A percentile compares a stretch with the other conserved stretches of the same genome.
Evolutionary conservation across 2,113 vertebrate species (phyloP).

Genomic region (Isichthys henryi): DNA sequence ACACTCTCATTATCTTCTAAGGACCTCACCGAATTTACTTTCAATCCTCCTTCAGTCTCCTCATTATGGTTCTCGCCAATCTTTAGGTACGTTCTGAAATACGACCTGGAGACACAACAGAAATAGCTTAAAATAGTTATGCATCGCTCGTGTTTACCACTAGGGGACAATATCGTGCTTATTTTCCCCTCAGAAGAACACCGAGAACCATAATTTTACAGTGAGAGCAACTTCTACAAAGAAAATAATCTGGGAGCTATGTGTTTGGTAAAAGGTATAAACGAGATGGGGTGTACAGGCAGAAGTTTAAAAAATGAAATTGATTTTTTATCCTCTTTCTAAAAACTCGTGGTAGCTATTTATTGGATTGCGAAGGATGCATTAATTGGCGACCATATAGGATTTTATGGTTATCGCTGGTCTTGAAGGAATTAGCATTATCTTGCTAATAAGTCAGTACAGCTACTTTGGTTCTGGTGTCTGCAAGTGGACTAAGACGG

Average conservation of each 20-base stretch:
- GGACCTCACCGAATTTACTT: conserved; percentile 37
- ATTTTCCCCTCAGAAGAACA: not conserved
- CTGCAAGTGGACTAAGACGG: not conserved
- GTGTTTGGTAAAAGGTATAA: not conserved
- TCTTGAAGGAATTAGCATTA: conserved; percentile 49
- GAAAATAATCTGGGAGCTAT: not conserved
- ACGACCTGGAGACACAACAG: conserved; percentile 43
- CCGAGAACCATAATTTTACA: no score
- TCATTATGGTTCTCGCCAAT: conserved; percentile 64
- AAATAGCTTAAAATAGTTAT: conserved; percentile 1
- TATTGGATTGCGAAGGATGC: not conserved
- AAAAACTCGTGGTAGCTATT: not conserved
- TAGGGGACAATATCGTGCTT: not conserved
- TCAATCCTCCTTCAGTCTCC: conserved; percentile 35
- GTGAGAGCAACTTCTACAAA: not conserved
- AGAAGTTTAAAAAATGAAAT: not conserved
- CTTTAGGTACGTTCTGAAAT: conserved; percentile 62
- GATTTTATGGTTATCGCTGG: conserved; percentile 48
- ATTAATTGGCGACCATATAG: conserved; percentile 15
- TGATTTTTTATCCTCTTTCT: not conserved
- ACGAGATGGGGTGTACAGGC: not conserved
- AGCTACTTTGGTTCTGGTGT: conserved; percentile 44
- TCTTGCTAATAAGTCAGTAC: conserved; percentile 15
- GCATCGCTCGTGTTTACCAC: not conserved
- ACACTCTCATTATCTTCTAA: not conserved